Percentiles rank a stretch among this genome's conserved stretches.
These are phyloP conservation scores for Morpho achilles DNA, from an alignment of 2,888 invertebrate species.

Conservation along the genomic window DNA sequence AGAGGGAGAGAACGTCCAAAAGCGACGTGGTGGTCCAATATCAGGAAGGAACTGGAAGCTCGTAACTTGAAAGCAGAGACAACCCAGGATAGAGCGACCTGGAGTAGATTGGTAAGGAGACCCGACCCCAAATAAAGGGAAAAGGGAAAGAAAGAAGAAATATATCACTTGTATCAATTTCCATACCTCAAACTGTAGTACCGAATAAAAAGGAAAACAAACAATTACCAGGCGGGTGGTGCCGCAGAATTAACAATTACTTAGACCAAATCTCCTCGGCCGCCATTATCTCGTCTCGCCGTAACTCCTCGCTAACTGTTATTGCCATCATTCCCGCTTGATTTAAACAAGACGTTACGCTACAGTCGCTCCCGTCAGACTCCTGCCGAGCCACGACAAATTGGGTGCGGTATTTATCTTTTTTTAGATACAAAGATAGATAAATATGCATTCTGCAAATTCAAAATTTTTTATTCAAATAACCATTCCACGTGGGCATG, in stretches of 20 bases:
- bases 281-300: slow-evolving; percentile 59
- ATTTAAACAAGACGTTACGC: slow-evolving; percentile 70
- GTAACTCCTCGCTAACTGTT: slow-evolving; percentile 68
- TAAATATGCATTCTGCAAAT: not conserved
- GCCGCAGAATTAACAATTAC: slow-evolving; percentile 69
- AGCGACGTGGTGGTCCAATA: too few relatives aligned
- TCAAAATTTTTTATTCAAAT: not conserved
- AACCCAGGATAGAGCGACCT: too few relatives aligned
- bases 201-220: slow-evolving; percentile 46
- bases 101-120: too few relatives aligned
- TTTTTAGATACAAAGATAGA: too few relatives aligned
- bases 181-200: slow-evolving; percentile 5
- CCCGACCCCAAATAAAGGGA: too few relatives aligned
- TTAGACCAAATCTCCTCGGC: slow-evolving; percentile 60
- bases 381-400: slow-evolving; percentile 5
- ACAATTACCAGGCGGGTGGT: slow-evolving; percentile 53
- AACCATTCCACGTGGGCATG: too few relatives aligned
- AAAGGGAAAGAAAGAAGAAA: too few relatives aligned
- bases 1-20: too few relatives aligned
- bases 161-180: not conserved
- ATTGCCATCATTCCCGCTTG: slow-evolving; percentile 70
- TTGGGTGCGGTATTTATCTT: slow-evolving; percentile 12
- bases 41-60: too few relatives aligned
- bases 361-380: slow-evolving; percentile 37
- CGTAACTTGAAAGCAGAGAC: too few relatives aligned